Base-by-base conservation (phyloP, 1,140 invertebrate species). In the Brachionus paranguensis region DNA sequence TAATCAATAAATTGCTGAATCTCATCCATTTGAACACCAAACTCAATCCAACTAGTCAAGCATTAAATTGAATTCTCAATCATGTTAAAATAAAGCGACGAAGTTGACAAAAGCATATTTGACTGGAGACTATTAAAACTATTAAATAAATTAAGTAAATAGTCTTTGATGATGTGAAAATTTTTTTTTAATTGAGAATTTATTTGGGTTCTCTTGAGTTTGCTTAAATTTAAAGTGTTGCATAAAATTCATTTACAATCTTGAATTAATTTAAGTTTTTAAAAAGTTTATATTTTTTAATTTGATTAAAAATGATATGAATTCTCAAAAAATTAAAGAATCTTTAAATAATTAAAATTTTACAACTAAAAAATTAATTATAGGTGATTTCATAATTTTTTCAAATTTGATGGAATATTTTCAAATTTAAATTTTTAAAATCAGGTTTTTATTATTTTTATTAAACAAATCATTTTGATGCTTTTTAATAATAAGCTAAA, bases 1-100 rank as follows among this genome's bases (percentile, higher is more conserved):
- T 81, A 81, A 45, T 81, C 78, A 45, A 81, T 60, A 68, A 81
- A 81, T 11, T 60, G 78, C n/a, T 81, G 53, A 45, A 81, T 81
- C 11, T 81, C 50, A 37, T 60, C 60, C 37, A 81, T 45, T 68
- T 60, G 64, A 27, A 81, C 64, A 68, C 78, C 78, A 45, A 81
- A 81, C 43, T 81, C 78, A 41, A 81, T 81, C 78, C 78, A 81
- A 27, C 53, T 68, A 20, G 53, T 81, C 17, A 81, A 68, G 43
- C 78, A 81, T 65, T 81, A 65, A 6, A 64, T 81, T 14, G 78
- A 60, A 29, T 68, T 81, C 27, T 81, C 78, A 14, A 81, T 60
- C 78, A 81, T 60, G 43, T 81, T 81, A 76, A 76, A 76, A 50
- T 76, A 76, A 50, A 50, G 41, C 24, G 72, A 76, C 27, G 72